Evolutionary conservation across 2,888 invertebrate genomes (phyloP), one percentile per base, ranked within the genome.

Genomic region (Eustalomyia histrio): DNA sequence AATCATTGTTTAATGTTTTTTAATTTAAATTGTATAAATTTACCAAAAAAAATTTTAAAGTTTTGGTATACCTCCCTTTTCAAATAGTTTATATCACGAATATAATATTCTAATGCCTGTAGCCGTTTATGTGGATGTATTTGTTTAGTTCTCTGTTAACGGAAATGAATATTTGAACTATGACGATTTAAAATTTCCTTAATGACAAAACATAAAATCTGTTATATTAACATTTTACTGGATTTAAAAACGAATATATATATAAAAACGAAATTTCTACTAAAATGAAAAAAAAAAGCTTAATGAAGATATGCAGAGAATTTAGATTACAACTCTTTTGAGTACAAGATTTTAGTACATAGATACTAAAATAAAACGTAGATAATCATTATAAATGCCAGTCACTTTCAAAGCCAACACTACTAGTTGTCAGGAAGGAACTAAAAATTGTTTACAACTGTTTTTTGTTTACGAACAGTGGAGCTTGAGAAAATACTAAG

Each of bases 171-270:
- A 88, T 85, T 88, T 87, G 85, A 86, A 85, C 87, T 85, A 85
- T 86, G 86, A 85, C 86, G 85, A 86, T 86, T 85, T 85, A 85
- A 87, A 87, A 86, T 88, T 87, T 87, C 86, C 87, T 86, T 88
- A 88, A 88, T 87, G 87, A 87, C 74, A 78, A 65, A 72, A 61
- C 35, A 57, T 67, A 67, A 67, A 61, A 55, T 53, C 60, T 72
- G 60, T 67, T 61, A n/a, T 50, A 18, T 47, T 47, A 47, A n/a
- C n/a, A n/a, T 47, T 47, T 47, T n/a, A 47, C n/a, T 47, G 2
- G n/a, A 47, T 4, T n/a, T 47, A 47, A n/a, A 47, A n/a, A 47
- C n/a, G n/a, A 47, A 47, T 3, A 14, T 29, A 29, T 29, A 29
- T 39, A n/a, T n/a, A n/a, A n/a, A n/a, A n/a, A n/a, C n/a, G 39